Conservation (phyloP, 2,113 vertebrate species). For the Raja brachyura region DNA sequence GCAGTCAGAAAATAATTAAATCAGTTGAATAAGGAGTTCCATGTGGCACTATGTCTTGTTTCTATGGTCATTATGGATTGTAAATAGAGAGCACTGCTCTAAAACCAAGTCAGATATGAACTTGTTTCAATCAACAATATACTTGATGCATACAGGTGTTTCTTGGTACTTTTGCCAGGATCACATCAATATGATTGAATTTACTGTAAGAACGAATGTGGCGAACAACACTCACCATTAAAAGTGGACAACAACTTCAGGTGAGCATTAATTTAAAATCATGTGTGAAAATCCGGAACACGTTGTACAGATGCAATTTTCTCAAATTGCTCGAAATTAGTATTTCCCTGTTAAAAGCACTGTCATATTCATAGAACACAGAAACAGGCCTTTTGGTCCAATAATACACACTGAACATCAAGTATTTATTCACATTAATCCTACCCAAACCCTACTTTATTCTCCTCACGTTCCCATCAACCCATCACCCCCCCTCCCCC, state of each 20-base stretch:
- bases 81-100: neutral
- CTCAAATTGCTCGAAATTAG: neutral
- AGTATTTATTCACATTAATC: no score
- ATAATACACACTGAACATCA: no score
- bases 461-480: no score
- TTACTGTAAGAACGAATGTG: neutral
- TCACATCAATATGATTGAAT: neutral
- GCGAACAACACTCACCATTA: neutral
- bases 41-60: slow-evolving; percentile 29
- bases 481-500: no score
- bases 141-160: neutral
- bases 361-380: no score
- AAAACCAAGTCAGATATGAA: neutral
- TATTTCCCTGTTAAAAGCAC: neutral
- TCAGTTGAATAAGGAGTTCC: slow-evolving; percentile 18
- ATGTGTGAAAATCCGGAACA: neutral
- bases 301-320: neutral
- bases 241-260: neutral
- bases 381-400: no score
- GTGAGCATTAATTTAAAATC: no score
- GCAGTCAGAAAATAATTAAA: slow-evolving; percentile 35
- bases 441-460: no score
- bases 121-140: neutral
- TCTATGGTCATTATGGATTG: neutral
- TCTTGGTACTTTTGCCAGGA: neutral